These are phyloP conservation scores for Scaptomyza hsui DNA, from an alignment of 1,140 invertebrate species.

Conservation along the genomic window DNA sequence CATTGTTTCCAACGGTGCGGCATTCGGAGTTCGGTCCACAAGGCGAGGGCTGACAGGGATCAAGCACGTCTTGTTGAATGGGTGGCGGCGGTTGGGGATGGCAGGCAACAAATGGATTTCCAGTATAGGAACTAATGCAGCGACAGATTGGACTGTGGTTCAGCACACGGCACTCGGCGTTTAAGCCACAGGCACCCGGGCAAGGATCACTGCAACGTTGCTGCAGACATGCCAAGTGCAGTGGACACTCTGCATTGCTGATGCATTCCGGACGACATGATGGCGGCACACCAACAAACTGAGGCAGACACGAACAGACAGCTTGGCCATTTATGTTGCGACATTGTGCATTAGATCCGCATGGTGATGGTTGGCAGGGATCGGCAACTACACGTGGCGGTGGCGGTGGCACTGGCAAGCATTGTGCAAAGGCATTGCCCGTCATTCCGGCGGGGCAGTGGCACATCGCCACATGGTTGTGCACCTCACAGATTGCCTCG, in stretches of 20 bases:
- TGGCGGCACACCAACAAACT: constrained; percentile 85
- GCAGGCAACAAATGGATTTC: constrained; percentile 91
- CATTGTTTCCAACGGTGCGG: constrained; percentile 86
- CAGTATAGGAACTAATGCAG: constrained; percentile 88
- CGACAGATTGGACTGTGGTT: constrained; percentile 91
- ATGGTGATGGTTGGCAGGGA: constrained; percentile 86
- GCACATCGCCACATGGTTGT: constrained; percentile 87
- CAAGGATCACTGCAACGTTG: constrained; percentile 87
- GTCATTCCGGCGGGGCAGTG: constrained; percentile 70
- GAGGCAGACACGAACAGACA: constrained; percentile 84
- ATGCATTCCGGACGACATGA: constrained; percentile 87
- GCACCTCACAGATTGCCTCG: constrained; percentile 90
- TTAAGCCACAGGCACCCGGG: constrained; percentile 86
- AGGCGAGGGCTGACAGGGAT: constrained; percentile 89
- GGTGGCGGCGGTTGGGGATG: constrained; percentile 86
- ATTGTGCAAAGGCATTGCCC: constrained; percentile 74
- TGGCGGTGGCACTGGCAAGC: constrained; percentile 48
- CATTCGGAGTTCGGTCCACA: constrained; percentile 91
- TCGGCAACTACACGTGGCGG: constrained; percentile 80
- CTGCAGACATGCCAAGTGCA: constrained; percentile 85
- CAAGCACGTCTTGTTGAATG: constrained; percentile 67
- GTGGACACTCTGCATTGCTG: constrained; percentile 86
- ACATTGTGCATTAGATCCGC: constrained; percentile 86
- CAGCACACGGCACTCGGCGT: constrained; percentile 91
- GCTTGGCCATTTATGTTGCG: constrained; percentile 84